Evolutionary conservation across 64 coral and sea anemone species (phyloP).

Genomic region (Actinia equina): DNA sequence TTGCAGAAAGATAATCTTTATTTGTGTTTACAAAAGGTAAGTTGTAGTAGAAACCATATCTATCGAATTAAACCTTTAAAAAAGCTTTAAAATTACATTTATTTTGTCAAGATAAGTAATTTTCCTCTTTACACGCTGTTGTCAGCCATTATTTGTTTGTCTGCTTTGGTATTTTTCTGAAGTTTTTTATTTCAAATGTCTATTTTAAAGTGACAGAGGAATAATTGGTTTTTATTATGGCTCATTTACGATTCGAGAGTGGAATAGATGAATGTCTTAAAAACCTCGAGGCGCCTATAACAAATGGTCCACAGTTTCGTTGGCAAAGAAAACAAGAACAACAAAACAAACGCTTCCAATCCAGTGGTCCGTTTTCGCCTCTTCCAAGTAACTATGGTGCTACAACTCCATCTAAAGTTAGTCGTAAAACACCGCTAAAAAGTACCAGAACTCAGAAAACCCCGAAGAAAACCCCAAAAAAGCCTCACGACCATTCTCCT

Average conservation of each 20-base stretch:
- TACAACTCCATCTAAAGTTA: background rate
- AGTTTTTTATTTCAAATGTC: background rate
- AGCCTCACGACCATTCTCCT: constrained; percentile 19
- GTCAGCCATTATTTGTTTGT: background rate
- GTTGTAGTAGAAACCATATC: background rate
- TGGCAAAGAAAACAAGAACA: constrained; percentile 68
- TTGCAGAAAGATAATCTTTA: background rate
- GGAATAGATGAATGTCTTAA: constrained; percentile 62
- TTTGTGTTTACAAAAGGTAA: background rate
- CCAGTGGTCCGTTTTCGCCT: constrained; percentile 41
- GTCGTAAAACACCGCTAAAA: constrained; percentile 34
- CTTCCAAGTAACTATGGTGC: constrained; percentile 18
- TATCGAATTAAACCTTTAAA: background rate
- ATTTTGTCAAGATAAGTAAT: background rate
- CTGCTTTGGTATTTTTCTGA: background rate
- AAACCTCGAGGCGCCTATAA: constrained; percentile 52
- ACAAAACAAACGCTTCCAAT: background rate
- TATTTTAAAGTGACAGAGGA: background rate
- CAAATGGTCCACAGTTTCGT: constrained; percentile 29
- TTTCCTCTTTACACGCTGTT: background rate
- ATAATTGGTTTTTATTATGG: background rate
- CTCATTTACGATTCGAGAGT: constrained; percentile 42
- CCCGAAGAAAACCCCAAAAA: constrained; percentile 49
- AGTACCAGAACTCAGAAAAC: constrained; percentile 26
- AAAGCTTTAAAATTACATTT: background rate